A percentile compares a stretch with the other conserved stretches of the same genome.
Evolutionary conservation across 2,888 invertebrate genomes (phyloP).

Genomic region (Choreutis nemorana): DNA sequence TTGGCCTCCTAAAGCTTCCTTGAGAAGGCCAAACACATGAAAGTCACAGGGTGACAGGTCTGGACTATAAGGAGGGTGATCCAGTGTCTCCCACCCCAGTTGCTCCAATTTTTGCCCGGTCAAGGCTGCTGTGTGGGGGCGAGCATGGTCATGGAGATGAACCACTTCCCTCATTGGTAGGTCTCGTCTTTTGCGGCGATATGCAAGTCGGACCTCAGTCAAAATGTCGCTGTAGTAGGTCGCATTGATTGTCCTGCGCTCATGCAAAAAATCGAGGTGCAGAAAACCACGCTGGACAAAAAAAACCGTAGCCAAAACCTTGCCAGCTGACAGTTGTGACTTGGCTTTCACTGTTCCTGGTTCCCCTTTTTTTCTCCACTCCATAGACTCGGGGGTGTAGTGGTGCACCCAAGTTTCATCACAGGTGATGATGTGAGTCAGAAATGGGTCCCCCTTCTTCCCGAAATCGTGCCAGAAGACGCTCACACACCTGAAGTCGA

Average conservation of each 20-base stretch:
- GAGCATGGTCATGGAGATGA: not conserved
- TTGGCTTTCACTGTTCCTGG: not conserved
- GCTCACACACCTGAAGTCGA: no score
- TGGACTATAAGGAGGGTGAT: not conserved
- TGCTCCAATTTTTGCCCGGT: not conserved
- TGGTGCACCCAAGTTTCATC: slow-evolving; percentile 1
- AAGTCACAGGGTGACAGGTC: not conserved
- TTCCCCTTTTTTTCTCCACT: not conserved
- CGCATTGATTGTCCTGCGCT: not conserved
- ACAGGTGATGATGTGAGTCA: slow-evolving; percentile 1
- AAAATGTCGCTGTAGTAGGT: not conserved
- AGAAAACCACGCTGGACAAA: not conserved
- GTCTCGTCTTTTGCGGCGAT: not conserved
- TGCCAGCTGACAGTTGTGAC: not conserved
- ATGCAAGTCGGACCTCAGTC: not conserved
- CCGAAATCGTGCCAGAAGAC: no score
- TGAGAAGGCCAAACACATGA: no score
- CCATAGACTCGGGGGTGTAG: not conserved
- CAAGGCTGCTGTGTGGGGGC: not conserved
- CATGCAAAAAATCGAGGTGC: not conserved
- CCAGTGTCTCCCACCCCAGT: not conserved
- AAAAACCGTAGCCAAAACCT: not conserved
- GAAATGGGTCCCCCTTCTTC: not conserved
- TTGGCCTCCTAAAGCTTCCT: no score
- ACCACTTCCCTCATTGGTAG: not conserved